A percentile compares a stretch with the other conserved stretches of the same genome.
These are phyloP conservation scores for Epizoanthus stellaris DNA, from an alignment of 92 coral and sea anemone species.

Conservation along the genomic window DNA sequence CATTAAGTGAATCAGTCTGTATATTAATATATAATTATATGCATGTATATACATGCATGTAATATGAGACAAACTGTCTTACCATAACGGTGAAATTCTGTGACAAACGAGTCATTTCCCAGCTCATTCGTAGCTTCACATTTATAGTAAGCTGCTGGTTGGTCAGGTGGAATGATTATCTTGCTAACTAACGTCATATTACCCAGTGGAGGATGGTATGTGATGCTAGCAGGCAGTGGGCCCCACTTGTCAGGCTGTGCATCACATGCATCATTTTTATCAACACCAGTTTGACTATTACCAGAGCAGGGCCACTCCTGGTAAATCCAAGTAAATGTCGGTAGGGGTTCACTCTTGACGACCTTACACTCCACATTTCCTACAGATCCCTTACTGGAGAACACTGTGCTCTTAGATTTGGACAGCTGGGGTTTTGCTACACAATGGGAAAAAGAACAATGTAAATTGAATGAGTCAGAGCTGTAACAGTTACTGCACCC, in stretches of 20 bases:
- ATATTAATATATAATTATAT: too few relatives aligned
- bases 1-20: too few relatives aligned
- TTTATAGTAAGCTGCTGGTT: slow-evolving; percentile 52
- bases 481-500: too few relatives aligned
- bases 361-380: slow-evolving; percentile 29
- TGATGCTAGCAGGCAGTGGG: slow-evolving; percentile 10
- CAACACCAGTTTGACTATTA: too few relatives aligned
- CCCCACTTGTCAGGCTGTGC: slow-evolving; percentile 31
- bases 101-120: slow-evolving; percentile 58
- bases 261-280: slow-evolving; percentile 20
- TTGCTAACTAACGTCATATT: not conserved
- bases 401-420: too few relatives aligned
- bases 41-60: too few relatives aligned
- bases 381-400: not conserved
- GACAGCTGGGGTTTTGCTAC: too few relatives aligned
- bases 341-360: slow-evolving; percentile 41
- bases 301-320: slow-evolving; percentile 23
- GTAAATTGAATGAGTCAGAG: too few relatives aligned
- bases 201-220: not conserved
- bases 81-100: slow-evolving; percentile 73
- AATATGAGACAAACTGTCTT: slow-evolving; percentile 26
- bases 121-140: slow-evolving; percentile 69
- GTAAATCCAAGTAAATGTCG: slow-evolving; percentile 53
- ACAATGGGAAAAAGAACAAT: too few relatives aligned
- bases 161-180: slow-evolving; percentile 7